phyloP scores from a whole-genome alignment of 2,113 vertebrate species.

The Oncorhynchus nerka region DNA sequence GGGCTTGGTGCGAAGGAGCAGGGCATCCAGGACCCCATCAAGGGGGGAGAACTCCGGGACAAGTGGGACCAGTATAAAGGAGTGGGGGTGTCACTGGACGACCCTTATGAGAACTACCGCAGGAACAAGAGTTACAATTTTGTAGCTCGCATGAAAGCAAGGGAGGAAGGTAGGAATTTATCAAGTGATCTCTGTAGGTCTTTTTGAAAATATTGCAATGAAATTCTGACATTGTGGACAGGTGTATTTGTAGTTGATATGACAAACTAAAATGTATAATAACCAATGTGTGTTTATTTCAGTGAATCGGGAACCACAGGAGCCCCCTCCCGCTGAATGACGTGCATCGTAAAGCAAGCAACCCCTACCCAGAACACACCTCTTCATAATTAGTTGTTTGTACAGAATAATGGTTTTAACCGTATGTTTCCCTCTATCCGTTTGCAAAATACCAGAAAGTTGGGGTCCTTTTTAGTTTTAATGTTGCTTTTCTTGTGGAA shows the following conservation, averaged over 20 bases:
- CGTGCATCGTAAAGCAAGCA: constrained; percentile 5
- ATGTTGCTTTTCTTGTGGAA: constrained; percentile 5
- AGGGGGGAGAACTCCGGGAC: constrained; percentile 92
- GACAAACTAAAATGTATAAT: too few species aligned
- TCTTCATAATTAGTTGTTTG: constrained; percentile 1
- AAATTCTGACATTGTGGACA: background rate
- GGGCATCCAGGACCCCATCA: constrained; percentile 98
- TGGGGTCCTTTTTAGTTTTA: background rate
- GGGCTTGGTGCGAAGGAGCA: constrained; percentile 95
- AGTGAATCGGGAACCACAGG: constrained; percentile 73
- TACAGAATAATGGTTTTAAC: constrained; percentile 5
- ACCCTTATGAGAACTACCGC: constrained; percentile 96
- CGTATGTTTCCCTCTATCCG: background rate
- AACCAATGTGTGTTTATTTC: background rate
- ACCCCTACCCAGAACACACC: background rate
- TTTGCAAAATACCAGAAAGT: background rate
- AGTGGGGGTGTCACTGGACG: constrained; percentile 91
- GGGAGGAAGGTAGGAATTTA: constrained; percentile 87
- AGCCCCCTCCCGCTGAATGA: constrained; percentile 70
- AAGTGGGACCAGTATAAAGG: constrained; percentile 99
- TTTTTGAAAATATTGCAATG: background rate
- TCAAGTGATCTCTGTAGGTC: background rate
- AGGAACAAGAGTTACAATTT: constrained; percentile 98
- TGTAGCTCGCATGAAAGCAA: constrained; percentile 96
- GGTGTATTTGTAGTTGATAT: too few species aligned